phyloP scores from a whole-genome alignment of 2,113 vertebrate genomes.

The Cisticola juncidis region DNA sequence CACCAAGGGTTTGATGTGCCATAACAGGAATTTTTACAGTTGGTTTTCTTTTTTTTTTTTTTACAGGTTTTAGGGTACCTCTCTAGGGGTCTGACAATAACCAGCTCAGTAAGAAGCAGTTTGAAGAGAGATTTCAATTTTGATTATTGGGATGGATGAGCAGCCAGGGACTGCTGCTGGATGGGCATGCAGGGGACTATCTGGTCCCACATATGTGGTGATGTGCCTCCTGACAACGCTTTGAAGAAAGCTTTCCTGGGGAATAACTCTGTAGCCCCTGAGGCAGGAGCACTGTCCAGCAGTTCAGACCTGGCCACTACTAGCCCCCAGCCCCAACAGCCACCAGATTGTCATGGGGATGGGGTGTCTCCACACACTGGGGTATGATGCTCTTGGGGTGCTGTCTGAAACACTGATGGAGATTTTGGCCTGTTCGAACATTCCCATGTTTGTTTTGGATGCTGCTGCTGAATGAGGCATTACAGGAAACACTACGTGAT shows the following conservation, averaged over 20 bases:
- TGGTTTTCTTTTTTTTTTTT: not conserved
- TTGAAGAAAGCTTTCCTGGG: not conserved
- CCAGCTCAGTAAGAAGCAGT: not conserved
- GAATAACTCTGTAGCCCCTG: not conserved
- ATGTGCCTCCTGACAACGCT: not conserved
- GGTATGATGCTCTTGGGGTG: not conserved
- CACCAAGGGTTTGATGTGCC: not conserved
- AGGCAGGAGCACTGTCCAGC: not conserved
- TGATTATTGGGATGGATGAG: not conserved
- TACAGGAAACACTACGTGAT: not conserved
- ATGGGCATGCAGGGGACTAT: not conserved
- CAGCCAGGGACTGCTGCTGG: too few relatives aligned
- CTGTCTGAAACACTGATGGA: not conserved
- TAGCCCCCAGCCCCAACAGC: rapidly evolving
- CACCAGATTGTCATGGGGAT: not conserved
- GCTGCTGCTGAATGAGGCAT: not conserved
- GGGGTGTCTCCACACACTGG: rapidly evolving
- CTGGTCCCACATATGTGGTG: not conserved
- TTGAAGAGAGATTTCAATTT: not conserved
- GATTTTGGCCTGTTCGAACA: not conserved
- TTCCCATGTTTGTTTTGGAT: not conserved
- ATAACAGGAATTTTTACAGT: not conserved
- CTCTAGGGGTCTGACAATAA: not conserved
- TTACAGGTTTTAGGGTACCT: not conserved
- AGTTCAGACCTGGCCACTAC: not conserved